phyloP scores from a whole-genome alignment of 2,113 vertebrate genomes.

The Piprites chloris region DNA sequence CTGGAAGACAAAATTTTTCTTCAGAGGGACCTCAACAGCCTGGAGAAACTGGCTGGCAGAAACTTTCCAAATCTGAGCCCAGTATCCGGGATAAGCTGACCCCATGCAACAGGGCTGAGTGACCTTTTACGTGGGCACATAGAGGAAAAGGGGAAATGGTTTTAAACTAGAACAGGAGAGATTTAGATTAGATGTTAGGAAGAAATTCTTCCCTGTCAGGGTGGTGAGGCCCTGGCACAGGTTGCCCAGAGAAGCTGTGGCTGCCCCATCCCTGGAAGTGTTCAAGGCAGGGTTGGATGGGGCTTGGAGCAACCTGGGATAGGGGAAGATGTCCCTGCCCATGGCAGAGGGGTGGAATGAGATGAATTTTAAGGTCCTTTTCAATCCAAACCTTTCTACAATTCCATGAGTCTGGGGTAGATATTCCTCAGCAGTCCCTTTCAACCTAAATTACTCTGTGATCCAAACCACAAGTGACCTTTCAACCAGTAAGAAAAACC shows the following conservation, averaged over 20 bases:
- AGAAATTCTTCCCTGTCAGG: background rate
- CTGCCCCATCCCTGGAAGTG: background rate
- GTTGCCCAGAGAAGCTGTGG: rapidly evolving
- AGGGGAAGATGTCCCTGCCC: background rate
- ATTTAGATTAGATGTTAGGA: too few relatives aligned
- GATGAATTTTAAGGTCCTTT: background rate
- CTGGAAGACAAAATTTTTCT: background rate
- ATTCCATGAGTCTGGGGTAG: background rate
- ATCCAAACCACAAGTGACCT: background rate
- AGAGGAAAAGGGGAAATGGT: background rate
- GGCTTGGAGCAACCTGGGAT: rapidly evolving
- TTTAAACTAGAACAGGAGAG: background rate
- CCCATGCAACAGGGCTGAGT: background rate
- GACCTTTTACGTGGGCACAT: rapidly evolving
- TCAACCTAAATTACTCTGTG: background rate
- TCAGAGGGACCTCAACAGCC: background rate
- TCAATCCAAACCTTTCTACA: background rate
- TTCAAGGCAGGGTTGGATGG: rapidly evolving
- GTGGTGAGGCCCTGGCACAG: rapidly evolving
- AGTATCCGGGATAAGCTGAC: background rate
- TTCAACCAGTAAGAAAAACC: background rate
- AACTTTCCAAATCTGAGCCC: background rate
- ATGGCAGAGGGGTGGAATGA: too few relatives aligned
- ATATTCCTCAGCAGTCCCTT: background rate
- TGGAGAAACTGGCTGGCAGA: background rate